Evolutionary conservation across 2,797 vertebrate species (phyloP).

Genomic region (Sylvilagus floridanus): DNA sequence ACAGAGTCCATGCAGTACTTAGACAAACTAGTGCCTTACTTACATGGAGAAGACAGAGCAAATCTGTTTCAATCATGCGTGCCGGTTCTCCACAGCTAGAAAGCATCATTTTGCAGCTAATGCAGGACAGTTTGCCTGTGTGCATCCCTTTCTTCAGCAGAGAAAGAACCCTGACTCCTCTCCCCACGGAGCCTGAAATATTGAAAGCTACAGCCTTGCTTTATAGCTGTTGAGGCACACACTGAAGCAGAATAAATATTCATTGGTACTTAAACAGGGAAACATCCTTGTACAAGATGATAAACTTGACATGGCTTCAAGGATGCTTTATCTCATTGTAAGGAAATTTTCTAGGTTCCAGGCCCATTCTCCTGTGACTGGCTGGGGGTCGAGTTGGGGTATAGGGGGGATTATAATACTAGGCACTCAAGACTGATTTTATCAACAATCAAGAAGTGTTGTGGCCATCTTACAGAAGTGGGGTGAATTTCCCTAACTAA

Average conservation of each 20-base stretch:
- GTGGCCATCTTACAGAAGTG: neutral
- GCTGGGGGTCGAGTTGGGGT: too few species aligned
- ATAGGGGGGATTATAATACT: neutral
- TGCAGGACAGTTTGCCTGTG: too few species aligned
- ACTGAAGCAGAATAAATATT: neutral
- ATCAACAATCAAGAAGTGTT: neutral
- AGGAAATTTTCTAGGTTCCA: neutral
- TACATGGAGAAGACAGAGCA: neutral
- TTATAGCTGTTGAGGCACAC: neutral
- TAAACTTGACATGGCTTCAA: neutral
- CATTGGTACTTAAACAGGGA: neutral
- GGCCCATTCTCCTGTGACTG: neutral
- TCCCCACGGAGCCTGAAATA: neutral
- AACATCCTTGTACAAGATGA: neutral
- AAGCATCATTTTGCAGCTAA: neutral
- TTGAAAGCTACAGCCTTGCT: neutral
- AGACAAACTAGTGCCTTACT: neutral
- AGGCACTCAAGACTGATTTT: neutral
- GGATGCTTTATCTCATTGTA: neutral
- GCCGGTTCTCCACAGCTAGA: neutral
- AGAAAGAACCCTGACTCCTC: neutral
- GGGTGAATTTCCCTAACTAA: neutral
- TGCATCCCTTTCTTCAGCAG: neutral
- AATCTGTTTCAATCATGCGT: neutral
- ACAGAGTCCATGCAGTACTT: too few species aligned